These are phyloP conservation scores for Byasa hedistus DNA, from an alignment of 2,888 invertebrate species.

Conservation along the genomic window DNA sequence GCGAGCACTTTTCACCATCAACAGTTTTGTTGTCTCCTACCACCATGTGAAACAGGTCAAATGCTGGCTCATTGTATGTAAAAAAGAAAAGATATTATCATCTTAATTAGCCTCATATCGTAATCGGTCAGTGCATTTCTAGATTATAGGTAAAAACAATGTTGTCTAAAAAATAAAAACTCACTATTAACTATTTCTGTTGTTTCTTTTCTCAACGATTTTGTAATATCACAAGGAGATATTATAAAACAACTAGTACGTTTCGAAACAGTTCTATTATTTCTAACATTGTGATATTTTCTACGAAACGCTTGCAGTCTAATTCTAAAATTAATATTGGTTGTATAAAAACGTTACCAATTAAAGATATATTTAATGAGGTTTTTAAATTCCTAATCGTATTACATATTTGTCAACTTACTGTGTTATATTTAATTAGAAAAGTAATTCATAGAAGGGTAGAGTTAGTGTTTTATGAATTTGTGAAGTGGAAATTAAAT, in stretches of 20 bases:
- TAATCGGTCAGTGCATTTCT: too few relatives aligned
- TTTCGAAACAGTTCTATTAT: conserved; percentile 20
- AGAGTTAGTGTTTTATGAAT: background rate
- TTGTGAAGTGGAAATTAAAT: background rate
- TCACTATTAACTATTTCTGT: background rate
- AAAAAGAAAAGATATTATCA: background rate
- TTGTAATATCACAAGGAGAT: conserved; percentile 9
- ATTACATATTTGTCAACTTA: background rate
- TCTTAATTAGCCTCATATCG: too few relatives aligned
- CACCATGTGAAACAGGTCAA: too few relatives aligned
- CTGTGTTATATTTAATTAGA: background rate
- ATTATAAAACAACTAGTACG: conserved; percentile 3
- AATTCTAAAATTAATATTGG: background rate
- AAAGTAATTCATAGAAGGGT: background rate
- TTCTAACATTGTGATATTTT: conserved; percentile 18
- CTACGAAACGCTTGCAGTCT: conserved; percentile 12
- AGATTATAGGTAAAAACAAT: too few relatives aligned
- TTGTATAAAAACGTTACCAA: conserved; percentile 16
- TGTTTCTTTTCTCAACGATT: background rate
- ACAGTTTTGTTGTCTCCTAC: too few relatives aligned
- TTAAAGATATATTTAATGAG: conserved; percentile 1
- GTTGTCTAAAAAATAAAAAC: conserved; percentile 13
- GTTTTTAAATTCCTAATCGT: background rate
- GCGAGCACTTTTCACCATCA: too few relatives aligned
- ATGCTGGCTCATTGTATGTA: background rate